Conservation (phyloP, 37 sponge, comb jelly and placozoan species). For the Hormiphora californensis region DNA sequence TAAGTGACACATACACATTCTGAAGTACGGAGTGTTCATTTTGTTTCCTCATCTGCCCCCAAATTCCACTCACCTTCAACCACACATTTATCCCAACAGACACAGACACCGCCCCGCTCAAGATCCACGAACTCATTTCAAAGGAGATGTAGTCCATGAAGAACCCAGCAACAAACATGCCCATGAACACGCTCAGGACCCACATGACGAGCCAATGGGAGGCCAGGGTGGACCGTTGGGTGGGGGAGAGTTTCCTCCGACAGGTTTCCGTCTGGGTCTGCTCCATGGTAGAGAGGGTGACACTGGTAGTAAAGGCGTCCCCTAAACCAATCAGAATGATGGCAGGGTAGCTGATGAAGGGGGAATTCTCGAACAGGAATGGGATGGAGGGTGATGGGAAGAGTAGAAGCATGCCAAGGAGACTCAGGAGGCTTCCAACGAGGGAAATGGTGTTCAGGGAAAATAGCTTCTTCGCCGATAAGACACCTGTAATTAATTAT, state of each 20-base stretch:
- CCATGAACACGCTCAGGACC: neutral
- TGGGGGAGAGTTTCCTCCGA: neutral
- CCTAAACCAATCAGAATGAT: conserved; percentile 19
- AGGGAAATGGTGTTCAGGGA: neutral
- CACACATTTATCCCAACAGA: too few species aligned
- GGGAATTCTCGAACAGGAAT: neutral
- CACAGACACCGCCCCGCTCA: neutral
- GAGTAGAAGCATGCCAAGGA: conserved; percentile 33
- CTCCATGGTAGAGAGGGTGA: conserved; percentile 25
- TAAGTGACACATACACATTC: too few species aligned
- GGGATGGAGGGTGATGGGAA: conserved; percentile 40
- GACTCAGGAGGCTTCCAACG: neutral
- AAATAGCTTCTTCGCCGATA: neutral
- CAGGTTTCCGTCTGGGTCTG: neutral
- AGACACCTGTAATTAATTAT: neutral
- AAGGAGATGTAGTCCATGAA: conserved; percentile 21
- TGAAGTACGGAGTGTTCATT: too few species aligned
- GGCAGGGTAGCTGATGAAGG: conserved; percentile 10
- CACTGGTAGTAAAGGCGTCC: neutral
- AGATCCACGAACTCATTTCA: neutral
- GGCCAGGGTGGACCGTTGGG: neutral
- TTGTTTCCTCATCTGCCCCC: too few species aligned
- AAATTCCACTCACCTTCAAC: too few species aligned
- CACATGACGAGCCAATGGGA: neutral
- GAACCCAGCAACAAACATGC: conserved; percentile 18